Evolutionary conservation across 2,888 invertebrate genomes (phyloP), one percentile per base, ranked within the genome.

Genomic region (Drosophila meridiana): DNA sequence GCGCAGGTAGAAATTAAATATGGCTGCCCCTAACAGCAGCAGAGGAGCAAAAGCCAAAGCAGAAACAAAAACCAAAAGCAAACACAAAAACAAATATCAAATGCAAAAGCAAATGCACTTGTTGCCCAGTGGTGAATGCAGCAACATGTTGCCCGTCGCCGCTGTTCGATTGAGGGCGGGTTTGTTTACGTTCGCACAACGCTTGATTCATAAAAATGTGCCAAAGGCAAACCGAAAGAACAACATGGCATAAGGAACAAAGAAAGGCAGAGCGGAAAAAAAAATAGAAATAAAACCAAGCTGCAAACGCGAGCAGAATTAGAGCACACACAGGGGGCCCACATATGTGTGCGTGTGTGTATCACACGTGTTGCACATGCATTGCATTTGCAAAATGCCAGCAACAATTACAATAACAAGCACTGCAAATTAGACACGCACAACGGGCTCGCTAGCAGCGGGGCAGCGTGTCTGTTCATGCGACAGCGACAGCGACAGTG

Each of bases 321-420:
- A 69, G 64, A 66, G 63, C 78, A 70, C 56, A 57, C 45, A 30
- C 55, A 43, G 63, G 36, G 58, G 20, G 40, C 40, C 40, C 59
- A 47, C 52, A 30, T 34, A 62, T 30, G 34, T 34, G 38, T 63
- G 32, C 52, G 43, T 64, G 72, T 64, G 42, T 69, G 66, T 50
- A 50, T 48, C 65, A 65, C 88, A 84, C 83, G 80, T 84, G 83
- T 84, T 84, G 83, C 89, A 88, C 83, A 84, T 77, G 68, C 83
- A 73, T 52, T 52, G 66, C 64, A 64, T 48, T 67, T 67, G 73
- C 78, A 64, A 67, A 70, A 57, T 66, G 36, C 30, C 32, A 47
- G 20, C 56, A 59, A 26, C 26, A 55, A 45, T 9, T 42, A 45
- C 45, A 76, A 48, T 66, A 63, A 66, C 36, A 65, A 20, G 68